These are phyloP conservation scores for Tetramorium simillimum DNA, from an alignment of 1,140 invertebrate species.

Conservation along the genomic window DNA sequence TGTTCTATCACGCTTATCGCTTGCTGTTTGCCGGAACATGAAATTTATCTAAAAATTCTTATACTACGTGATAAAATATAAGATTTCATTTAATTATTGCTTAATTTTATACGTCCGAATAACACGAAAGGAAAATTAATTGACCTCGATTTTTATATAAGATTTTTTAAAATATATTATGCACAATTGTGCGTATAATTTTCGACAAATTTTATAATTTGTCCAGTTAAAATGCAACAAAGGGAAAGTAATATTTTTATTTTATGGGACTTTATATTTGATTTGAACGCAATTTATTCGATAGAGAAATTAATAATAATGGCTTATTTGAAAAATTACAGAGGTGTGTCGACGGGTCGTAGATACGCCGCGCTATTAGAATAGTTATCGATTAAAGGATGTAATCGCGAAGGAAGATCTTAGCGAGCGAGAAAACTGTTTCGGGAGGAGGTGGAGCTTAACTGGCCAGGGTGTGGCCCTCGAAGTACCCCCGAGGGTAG, in stretches of 20 bases:
- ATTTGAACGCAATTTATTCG: background rate
- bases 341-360: conserved; percentile 26
- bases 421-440: conserved; percentile 62
- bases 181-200: background rate
- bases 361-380: conserved; percentile 33
- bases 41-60: background rate
- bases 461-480: conserved; percentile 69
- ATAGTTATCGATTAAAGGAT: conserved; percentile 58
- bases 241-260: background rate
- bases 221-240: background rate
- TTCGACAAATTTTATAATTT: background rate
- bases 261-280: background rate
- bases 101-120: background rate
- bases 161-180: background rate
- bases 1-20: background rate
- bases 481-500: conserved; percentile 70
- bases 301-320: conserved; percentile 25
- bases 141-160: background rate
- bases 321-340: conserved; percentile 36
- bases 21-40: background rate
- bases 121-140: background rate
- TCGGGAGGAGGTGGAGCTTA: conserved; percentile 73
- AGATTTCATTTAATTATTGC: background rate
- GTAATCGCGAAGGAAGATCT: conserved; percentile 63
- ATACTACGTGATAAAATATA: background rate